Base-by-base conservation (phyloP, 2,888 invertebrate species). In the Sphaeridia pumilis region DNA sequence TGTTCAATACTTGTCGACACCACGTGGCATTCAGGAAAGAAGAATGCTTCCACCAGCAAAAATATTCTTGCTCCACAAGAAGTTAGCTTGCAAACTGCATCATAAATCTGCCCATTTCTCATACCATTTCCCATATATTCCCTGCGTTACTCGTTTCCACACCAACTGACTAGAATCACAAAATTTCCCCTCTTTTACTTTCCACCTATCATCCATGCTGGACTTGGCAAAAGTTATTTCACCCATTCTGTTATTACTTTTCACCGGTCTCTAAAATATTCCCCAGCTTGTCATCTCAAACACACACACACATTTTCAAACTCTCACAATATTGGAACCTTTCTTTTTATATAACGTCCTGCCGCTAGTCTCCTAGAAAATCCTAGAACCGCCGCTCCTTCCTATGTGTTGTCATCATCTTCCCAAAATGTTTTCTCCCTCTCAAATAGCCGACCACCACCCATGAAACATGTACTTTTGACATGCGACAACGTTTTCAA, bases 131-230 rank as follows among this genome's bases (percentile, higher is more conserved):
- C 14, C 14, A 31, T 31, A 10, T 14, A 10, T 31, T 31, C 38
- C 20, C 38, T 20, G 4, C 7, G 17, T 20, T 12, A 38, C 17
- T 38, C 38, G 12, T 38, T 38, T 38, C 38, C 17, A 17, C 17
- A 38, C 20, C 38, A 38, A 38, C 17, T 38, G 38, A 38, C 38
- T 38, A 17, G 38, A 38, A 38, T 38, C 38, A 38, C 38, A 38
- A 38, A 38, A 17, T 38, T 38, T 17, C 38, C 20, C 38, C 38
- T 17, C 17, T 17, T 38, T 20, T 5, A 17, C 38, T 17, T 17
- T 38, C 10, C 17, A n/a, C n/a, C n/a, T n/a, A n/a, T n/a, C n/a
- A n/a, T 31, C 10, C 31, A 7, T 10, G 31, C 31, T 14, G 31
- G 31, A 14, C 31, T 10, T 31, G 31, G 31, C 38, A 38, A 38